Base-by-base conservation (phyloP, 2,797 vertebrate genomes). In the Gambelia wislizenii region DNA sequence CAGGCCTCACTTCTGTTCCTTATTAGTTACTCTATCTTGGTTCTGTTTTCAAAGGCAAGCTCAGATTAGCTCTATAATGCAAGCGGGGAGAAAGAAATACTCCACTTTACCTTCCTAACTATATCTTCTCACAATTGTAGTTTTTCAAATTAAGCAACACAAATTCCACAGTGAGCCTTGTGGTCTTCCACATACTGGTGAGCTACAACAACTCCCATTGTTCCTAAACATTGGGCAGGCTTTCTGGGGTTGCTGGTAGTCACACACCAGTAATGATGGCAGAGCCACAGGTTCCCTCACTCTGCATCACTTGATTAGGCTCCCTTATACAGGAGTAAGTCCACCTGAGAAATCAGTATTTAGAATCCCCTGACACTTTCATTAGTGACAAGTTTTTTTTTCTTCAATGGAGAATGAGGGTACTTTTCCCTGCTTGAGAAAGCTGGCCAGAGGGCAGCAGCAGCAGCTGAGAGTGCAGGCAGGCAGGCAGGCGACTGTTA, bases 381-480 rank as follows among this genome's bases (percentile, higher is more conserved):
- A 47, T 76, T 18, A 56, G 44, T 44, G 83, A 69, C 74, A 36
- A 83, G 44, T 39, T 72, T 16, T 52, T n/a, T 61, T 42, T 39
- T 42, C 42, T 18, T 33, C 3, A 67, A 16, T 30, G 20, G 1
- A 47, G 39, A 56, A 27, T n/a, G 1, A 13, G 81, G 54, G 30
- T 18, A 3, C 61, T 90, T 77, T 49, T 49, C n/a, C 33, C 16
- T 52, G 74, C 36, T 39, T 61, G 52, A 74, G 42, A 84, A 59
- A 59, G n/a, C 84, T 49, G 67, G 27, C 54, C 72, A 5, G 44
- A 36, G 27, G 0, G 69, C 59, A 69, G 92, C 92, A 87, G 69
- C 59, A 69, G 92, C 92, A 87, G 92, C 93, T 83, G 92, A 89
- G 85, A 72, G 47, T 18, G 6, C 10, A 7, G 39, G 78, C 76